Conservation (phyloP, 1,140 invertebrate genomes). For the Fopius arisanus region DNA sequence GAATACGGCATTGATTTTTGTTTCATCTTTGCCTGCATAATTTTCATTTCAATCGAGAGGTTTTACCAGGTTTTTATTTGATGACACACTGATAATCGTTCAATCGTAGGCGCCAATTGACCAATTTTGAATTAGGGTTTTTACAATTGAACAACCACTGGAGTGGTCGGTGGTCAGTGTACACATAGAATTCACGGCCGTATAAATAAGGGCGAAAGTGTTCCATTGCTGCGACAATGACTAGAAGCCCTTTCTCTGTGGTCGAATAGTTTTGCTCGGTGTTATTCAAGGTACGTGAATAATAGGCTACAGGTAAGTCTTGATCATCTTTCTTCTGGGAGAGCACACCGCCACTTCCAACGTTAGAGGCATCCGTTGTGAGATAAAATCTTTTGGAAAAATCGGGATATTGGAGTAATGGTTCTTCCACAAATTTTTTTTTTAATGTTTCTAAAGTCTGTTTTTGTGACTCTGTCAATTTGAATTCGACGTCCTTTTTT, state of each 20-base stretch:
- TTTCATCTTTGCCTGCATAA: not conserved
- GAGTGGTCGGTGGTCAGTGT: conserved; percentile 50
- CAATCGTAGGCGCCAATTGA: conserved; percentile 56
- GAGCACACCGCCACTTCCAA: conserved; percentile 35
- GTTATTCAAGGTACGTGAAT: conserved; percentile 41
- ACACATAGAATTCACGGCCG: conserved; percentile 19
- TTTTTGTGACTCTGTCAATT: conserved; percentile 1
- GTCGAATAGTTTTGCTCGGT: conserved; percentile 45
- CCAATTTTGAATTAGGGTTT: conserved; percentile 52
- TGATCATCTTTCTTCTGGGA: conserved; percentile 30
- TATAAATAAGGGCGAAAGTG: conserved; percentile 26
- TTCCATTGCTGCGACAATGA: conserved; percentile 26
- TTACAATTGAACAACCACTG: conserved; percentile 58
- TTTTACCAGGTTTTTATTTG: conserved; percentile 52
- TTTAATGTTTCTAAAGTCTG: not conserved
- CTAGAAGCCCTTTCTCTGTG: conserved; percentile 44
- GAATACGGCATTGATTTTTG: not conserved
- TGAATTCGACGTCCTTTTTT: conserved; percentile 41
- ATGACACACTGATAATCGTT: conserved; percentile 60
- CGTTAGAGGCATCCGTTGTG: conserved; percentile 34
- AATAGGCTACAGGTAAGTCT: conserved; percentile 36
- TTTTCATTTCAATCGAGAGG: not conserved
- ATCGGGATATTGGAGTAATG: not conserved
- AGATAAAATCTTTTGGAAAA: conserved; percentile 18
- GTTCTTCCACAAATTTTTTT: not conserved